A percentile compares a stretch with the other conserved stretches of the same genome.
Evolutionary conservation across 2,797 vertebrate species (phyloP).

Genomic region (Nannoperca obscura): DNA sequence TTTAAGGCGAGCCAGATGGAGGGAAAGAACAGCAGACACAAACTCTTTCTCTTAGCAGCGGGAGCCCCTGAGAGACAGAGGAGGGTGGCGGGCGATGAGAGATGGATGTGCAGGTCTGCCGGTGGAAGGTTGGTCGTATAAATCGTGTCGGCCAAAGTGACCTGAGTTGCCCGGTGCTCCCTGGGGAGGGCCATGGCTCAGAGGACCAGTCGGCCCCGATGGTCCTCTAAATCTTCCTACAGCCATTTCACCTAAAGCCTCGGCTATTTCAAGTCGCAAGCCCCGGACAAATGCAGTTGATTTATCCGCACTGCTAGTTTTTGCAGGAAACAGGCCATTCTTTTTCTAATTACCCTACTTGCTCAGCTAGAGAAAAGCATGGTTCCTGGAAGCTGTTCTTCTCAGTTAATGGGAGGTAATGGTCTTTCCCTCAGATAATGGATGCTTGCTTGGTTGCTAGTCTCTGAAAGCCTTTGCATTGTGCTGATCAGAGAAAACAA

Average conservation of each 20-base stretch:
- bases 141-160: constrained; percentile 68
- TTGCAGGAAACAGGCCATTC: constrained; percentile 69
- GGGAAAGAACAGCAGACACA: constrained; percentile 58
- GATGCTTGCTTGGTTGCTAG: constrained; percentile 61
- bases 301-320: constrained; percentile 69
- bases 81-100: constrained; percentile 43
- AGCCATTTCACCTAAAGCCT: constrained; percentile 61
- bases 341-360: constrained; percentile 77
- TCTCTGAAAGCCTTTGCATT: constrained; percentile 65
- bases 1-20: constrained; percentile 60
- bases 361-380: constrained; percentile 58
- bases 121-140: constrained; percentile 67
- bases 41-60: constrained; percentile 68
- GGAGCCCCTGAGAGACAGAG: constrained; percentile 61
- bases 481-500: constrained; percentile 64
- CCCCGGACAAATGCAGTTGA: constrained; percentile 62
- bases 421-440: constrained; percentile 78
- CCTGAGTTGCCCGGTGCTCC: constrained; percentile 45
- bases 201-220: constrained; percentile 49
- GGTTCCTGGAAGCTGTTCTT: constrained; percentile 70
- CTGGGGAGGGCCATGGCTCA: constrained; percentile 50
- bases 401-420: constrained; percentile 82
- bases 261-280: constrained; percentile 48
- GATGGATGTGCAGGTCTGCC: constrained; percentile 73
- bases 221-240: constrained; percentile 75